Conservation (phyloP, 2,888 invertebrate genomes). For the Leucoma salicis region DNA sequence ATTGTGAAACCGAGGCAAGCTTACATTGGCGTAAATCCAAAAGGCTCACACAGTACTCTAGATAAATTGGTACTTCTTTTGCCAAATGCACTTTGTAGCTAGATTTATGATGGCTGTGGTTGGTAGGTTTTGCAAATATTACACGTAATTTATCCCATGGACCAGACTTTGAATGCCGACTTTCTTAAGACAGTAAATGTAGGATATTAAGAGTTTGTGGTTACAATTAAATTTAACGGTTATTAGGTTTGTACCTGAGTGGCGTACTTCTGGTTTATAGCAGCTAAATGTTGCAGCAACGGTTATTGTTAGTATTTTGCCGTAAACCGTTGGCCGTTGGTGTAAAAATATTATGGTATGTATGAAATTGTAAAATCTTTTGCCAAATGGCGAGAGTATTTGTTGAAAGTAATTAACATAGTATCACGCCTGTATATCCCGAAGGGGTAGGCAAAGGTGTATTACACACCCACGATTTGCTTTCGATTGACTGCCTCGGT, state of each 20-base stretch:
- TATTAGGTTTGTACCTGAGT: slow-evolving; percentile 2
- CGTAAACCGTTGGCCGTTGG: no score
- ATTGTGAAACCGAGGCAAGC: background rate
- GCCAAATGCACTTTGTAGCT: background rate
- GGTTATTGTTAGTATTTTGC: slow-evolving; percentile 10
- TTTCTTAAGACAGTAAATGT: background rate
- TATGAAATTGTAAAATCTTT: no score
- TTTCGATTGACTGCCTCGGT: no score
- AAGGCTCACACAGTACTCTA: background rate
- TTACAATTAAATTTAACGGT: slow-evolving; percentile 8
- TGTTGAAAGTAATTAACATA: no score
- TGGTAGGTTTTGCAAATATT: background rate
- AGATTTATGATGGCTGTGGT: background rate
- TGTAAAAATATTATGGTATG: no score
- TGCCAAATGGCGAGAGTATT: no score
- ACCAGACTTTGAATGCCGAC: background rate
- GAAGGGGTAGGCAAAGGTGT: no score
- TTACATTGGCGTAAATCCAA: background rate
- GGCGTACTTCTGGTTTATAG: background rate
- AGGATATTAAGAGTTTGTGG: slow-evolving; percentile 1
- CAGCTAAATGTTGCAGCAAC: background rate
- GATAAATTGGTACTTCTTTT: background rate
- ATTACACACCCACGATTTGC: no score
- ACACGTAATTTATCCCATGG: background rate
- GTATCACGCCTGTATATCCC: no score